Evolutionary conservation across 2,797 vertebrate genomes (phyloP).

Genomic region (Eutrigla gurnardus): DNA sequence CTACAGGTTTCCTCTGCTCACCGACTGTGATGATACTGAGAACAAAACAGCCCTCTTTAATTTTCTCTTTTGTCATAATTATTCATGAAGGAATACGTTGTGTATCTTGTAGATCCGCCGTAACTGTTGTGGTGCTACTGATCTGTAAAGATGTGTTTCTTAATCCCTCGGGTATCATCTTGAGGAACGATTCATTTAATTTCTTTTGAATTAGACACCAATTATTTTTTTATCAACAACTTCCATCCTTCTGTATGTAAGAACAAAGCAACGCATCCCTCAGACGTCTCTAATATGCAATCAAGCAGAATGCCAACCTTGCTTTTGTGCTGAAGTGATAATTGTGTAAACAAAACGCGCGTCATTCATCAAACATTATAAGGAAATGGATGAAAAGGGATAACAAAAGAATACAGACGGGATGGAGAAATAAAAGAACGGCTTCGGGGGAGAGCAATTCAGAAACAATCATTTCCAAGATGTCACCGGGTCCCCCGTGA

Average conservation of each 20-base stretch:
- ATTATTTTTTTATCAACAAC: slow-evolving; percentile 62
- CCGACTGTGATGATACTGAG: slow-evolving; percentile 25
- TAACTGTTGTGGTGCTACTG: slow-evolving; percentile 42
- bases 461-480: slow-evolving; percentile 9
- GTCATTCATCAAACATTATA: slow-evolving; percentile 48
- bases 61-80: slow-evolving; percentile 38
- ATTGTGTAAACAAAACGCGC: slow-evolving; percentile 64
- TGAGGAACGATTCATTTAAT: slow-evolving; percentile 56
- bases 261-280: slow-evolving; percentile 51
- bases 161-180: slow-evolving; percentile 51
- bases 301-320: slow-evolving; percentile 69
- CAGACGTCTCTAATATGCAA: slow-evolving; percentile 63
- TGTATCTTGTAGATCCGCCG: slow-evolving; percentile 41
- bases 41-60: slow-evolving; percentile 35
- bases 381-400: slow-evolving; percentile 46
- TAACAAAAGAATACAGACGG: slow-evolving; percentile 33
- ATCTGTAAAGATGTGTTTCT: slow-evolving; percentile 55
- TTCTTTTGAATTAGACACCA: slow-evolving; percentile 59
- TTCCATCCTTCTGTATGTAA: slow-evolving; percentile 56
- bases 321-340: slow-evolving; percentile 66
- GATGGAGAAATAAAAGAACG: slow-evolving; percentile 18
- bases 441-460: background rate
- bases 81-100: slow-evolving; percentile 39
- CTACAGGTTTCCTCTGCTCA: slow-evolving; percentile 14
- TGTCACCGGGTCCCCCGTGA: slow-evolving; percentile 19